Evolutionary conservation across 2,888 invertebrate genomes (phyloP).

Genomic region (Camptogramma bilineatum): DNA sequence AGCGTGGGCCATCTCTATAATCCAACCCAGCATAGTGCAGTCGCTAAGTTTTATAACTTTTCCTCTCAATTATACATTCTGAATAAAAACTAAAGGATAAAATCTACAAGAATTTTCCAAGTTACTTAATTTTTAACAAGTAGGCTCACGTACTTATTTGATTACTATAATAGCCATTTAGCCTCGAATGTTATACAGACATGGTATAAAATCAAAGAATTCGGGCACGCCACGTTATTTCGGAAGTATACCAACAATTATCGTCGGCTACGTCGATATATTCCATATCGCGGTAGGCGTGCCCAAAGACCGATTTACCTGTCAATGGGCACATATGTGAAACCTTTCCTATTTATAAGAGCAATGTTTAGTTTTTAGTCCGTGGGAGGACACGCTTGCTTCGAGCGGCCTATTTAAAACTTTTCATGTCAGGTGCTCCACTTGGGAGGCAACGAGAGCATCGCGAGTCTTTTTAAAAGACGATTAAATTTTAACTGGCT

Average conservation of each 20-base stretch:
- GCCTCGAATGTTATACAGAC: slow-evolving; percentile 6
- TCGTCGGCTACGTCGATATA: slow-evolving; percentile 32
- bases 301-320: slow-evolving; percentile 32
- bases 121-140: slow-evolving; percentile 9
- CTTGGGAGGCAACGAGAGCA: slow-evolving; percentile 21
- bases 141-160: slow-evolving; percentile 1
- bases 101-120: not conserved
- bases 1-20: not conserved
- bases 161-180: slow-evolving; percentile 13
- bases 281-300: slow-evolving; percentile 31
- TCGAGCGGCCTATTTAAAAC: slow-evolving; percentile 29
- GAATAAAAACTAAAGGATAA: not conserved
- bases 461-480: slow-evolving; percentile 25
- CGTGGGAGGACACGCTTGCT: slow-evolving; percentile 8
- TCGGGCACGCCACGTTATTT: slow-evolving; percentile 31
- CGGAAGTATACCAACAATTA: slow-evolving; percentile 40
- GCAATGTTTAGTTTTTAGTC: slow-evolving; percentile 24
- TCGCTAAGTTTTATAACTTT: not conserved
- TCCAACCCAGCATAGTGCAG: not conserved
- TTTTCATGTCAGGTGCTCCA: slow-evolving; percentile 29
- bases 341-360: slow-evolving; percentile 29
- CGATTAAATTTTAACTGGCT: slow-evolving; percentile 19
- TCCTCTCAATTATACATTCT: not conserved
- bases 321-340: slow-evolving; percentile 27
- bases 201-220: slow-evolving; percentile 25